Conservation (phyloP, 1,140 invertebrate genomes). For the Antheraea mylitta region DNA sequence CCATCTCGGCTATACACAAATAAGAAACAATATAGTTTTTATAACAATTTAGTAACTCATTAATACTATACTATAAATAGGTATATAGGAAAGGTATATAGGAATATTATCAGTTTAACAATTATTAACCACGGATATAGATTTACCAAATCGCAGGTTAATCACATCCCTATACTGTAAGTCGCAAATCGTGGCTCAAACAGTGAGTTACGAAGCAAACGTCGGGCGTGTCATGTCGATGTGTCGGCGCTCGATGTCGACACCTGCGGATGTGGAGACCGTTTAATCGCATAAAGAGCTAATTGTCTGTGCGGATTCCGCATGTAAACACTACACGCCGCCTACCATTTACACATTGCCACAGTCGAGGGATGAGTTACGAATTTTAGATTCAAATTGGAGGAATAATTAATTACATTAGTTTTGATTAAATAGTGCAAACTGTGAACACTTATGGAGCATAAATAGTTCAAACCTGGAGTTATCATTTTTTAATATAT, state of each 20-base stretch:
- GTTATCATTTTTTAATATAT: too few species aligned
- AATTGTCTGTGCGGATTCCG: slow-evolving; percentile 71
- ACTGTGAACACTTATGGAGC: not conserved
- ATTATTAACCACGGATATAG: slow-evolving; percentile 5
- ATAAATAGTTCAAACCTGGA: not conserved
- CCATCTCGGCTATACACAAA: too few species aligned
- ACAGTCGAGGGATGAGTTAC: slow-evolving; percentile 21
- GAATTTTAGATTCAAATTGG: slow-evolving; percentile 6
- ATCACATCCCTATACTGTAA: slow-evolving; percentile 14
- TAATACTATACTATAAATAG: too few species aligned
- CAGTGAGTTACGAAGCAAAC: slow-evolving; percentile 16
- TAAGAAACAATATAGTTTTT: too few species aligned
- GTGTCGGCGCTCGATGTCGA: slow-evolving; percentile 25
- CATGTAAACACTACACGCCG: slow-evolving; percentile 64
- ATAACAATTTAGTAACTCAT: too few species aligned
- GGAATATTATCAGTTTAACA: too few species aligned
- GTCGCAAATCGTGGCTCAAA: slow-evolving; percentile 16
- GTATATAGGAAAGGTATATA: too few species aligned
- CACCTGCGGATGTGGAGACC: slow-evolving; percentile 48
- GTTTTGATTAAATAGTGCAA: not conserved
- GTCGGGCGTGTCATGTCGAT: slow-evolving; percentile 13
- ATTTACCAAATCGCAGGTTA: slow-evolving; percentile 4
- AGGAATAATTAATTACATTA: slow-evolving; percentile 7
- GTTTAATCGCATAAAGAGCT: slow-evolving; percentile 69
- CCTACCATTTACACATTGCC: slow-evolving; percentile 37